These are phyloP conservation scores for Atta colombica DNA, from an alignment of 1,140 invertebrate species.

Conservation along the genomic window DNA sequence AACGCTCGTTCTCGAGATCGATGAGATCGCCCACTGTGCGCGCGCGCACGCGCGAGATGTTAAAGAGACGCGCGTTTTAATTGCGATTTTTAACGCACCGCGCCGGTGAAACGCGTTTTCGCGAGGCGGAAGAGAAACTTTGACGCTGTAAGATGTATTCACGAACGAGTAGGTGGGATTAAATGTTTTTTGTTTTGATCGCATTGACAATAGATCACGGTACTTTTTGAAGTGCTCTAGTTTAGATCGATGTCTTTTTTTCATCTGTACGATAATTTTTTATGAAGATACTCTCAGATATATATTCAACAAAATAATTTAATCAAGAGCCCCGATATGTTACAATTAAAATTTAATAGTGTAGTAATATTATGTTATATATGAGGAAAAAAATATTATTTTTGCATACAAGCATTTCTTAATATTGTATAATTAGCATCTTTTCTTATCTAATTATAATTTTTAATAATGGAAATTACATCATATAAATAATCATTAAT, in stretches of 20 bases:
- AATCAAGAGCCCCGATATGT: not conserved
- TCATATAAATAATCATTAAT: not conserved
- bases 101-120: slow-evolving; percentile 49
- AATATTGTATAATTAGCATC: not conserved
- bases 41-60: slow-evolving; percentile 43
- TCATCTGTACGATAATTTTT: not conserved
- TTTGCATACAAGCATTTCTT: not conserved
- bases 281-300: not conserved
- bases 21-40: slow-evolving; percentile 55
- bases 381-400: not conserved
- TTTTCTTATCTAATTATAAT: not conserved
- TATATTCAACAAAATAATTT: not conserved
- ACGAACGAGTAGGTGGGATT: not conserved
- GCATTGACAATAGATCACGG: not conserved
- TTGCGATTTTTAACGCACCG: slow-evolving; percentile 32
- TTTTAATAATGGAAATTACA: not conserved
- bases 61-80: slow-evolving; percentile 67
- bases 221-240: slow-evolving; percentile 57
- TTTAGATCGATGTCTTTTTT: slow-evolving; percentile 36
- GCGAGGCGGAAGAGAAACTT: slow-evolving; percentile 46
- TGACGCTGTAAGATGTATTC: slow-evolving; percentile 22
- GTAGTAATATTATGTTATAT: not conserved
- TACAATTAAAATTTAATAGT: not conserved
- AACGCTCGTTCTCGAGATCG: slow-evolving; percentile 64
- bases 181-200: not conserved